phyloP scores from a whole-genome alignment of 2,113 vertebrate genomes.

The Cacatua alba region DNA sequence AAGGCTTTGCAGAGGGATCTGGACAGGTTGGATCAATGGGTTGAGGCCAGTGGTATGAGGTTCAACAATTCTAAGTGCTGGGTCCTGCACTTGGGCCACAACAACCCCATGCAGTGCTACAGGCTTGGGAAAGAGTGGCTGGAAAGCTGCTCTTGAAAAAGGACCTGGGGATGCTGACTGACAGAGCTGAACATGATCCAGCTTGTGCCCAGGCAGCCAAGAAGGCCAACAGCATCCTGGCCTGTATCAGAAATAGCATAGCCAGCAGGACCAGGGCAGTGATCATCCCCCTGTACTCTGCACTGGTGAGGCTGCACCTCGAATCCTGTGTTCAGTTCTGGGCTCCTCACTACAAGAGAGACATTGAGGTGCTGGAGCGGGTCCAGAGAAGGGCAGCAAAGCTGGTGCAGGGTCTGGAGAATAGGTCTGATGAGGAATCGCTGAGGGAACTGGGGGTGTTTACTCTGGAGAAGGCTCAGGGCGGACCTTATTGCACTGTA shows the following conservation, averaged over 20 bases:
- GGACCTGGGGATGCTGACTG: fast-evolving
- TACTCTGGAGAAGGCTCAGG: neutral
- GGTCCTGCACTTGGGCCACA: neutral
- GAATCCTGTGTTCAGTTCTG: neutral
- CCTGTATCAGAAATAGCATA: fast-evolving
- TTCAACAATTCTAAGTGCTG: neutral
- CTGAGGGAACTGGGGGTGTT: neutral
- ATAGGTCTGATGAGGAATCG: neutral
- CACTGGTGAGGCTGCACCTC: neutral
- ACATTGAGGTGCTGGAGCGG: neutral
- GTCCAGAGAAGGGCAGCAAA: neutral
- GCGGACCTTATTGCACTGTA: neutral
- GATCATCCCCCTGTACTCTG: fast-evolving
- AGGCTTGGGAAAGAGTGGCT: neutral
- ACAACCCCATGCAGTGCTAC: fast-evolving
- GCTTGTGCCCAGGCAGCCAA: fast-evolving
- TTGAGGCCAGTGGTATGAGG: fast-evolving
- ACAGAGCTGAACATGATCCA: neutral
- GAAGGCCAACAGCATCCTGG: neutral
- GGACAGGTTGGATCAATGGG: neutral
- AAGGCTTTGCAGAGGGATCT: neutral
- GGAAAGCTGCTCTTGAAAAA: neutral
- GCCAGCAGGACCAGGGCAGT: neutral
- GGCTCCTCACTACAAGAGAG: neutral
- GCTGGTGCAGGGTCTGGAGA: neutral